Evolutionary conservation across 2,888 invertebrate genomes (phyloP), one percentile per base, ranked within the genome.

Genomic region (Agonopterix arenella): DNA sequence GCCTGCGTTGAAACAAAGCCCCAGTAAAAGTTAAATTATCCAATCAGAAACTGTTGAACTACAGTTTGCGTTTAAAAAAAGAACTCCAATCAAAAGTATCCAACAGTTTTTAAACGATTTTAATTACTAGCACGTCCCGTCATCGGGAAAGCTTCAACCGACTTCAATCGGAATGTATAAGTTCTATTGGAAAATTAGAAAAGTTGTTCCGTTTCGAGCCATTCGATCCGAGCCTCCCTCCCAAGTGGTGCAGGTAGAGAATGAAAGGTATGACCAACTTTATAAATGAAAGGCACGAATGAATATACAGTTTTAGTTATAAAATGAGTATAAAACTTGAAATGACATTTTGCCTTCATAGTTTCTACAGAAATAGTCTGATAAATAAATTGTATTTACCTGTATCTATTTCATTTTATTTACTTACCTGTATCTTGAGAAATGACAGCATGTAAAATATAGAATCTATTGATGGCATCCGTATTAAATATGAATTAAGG

Each of bases 141-240:
- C 45, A 47, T 41, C 44, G 45, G 5, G 28, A 28, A 28, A 28
- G 28, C 28, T 28, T 28, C 28, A 28, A 28, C 28, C 28, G 28
- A 28, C 28, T 28, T 28, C 56, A 61, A 65, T 64, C 54, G 74
- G 75, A 75, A 80, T 80, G 75, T 76, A 75, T 72, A 82, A 80
- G 73, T 79, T 79, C 74, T 64, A 78, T 80, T 72, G 74, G 81
- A 75, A 85, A 83, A 84, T 85, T 84, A 81, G 79, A 82, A 84
- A 85, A 85, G 77, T 85, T 80, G 53, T 54, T 53, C 59, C 46
- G 42, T 40, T 41, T 49, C 13, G 36, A 36, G 41, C 42, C 36
- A 10, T n/a, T 13, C 42, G 45, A 45, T 11, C 18, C 13, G 10
- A 10, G 13, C 18, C 18, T 9, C 9, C 18, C 11, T 13, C 10